Conservation (phyloP, 2,888 invertebrate genomes). For the Ecliptopera silaceata region DNA sequence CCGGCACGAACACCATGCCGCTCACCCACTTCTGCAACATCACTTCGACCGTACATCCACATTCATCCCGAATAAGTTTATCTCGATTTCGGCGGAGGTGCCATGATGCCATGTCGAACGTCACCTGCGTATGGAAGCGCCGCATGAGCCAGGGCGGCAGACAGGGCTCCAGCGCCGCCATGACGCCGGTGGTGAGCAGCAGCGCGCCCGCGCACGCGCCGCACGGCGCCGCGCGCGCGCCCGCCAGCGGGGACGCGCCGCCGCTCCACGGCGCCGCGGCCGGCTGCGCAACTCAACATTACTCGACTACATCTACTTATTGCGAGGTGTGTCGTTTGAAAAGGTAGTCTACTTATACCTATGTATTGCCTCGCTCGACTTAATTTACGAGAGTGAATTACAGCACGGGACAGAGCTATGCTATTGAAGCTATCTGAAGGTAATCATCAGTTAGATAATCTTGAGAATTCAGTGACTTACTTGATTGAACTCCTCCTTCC, state of each 20-base stretch:
- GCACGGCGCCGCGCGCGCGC: constrained; percentile 42
- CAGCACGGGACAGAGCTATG: too few relatives aligned
- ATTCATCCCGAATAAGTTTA: too few relatives aligned
- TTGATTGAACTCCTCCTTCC: constrained; percentile 54
- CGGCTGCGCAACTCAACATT: constrained; percentile 1
- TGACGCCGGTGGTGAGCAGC: constrained; percentile 67
- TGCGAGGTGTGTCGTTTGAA: too few relatives aligned
- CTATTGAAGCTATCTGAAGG: too few relatives aligned
- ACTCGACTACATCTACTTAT: too few relatives aligned
- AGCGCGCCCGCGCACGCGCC: constrained; percentile 68
- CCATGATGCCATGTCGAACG: too few relatives aligned
- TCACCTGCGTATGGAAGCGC: constrained; percentile 57
- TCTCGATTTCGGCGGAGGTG: too few relatives aligned
- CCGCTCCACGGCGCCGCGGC: constrained; percentile 38
- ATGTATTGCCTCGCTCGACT: too few relatives aligned
- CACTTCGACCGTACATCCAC: background rate
- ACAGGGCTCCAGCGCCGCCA: constrained; percentile 75
- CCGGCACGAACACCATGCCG: constrained; percentile 71
- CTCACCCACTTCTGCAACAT: constrained; percentile 60
- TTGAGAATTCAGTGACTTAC: constrained; percentile 51
- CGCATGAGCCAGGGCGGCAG: constrained; percentile 67
- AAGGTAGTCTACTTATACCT: too few relatives aligned
- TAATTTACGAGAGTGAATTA: too few relatives aligned
- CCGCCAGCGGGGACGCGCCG: constrained; percentile 41
- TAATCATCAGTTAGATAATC: too few relatives aligned